phyloP scores from a whole-genome alignment of 2,888 invertebrate genomes.

The Margaritifera margaritifera region DNA sequence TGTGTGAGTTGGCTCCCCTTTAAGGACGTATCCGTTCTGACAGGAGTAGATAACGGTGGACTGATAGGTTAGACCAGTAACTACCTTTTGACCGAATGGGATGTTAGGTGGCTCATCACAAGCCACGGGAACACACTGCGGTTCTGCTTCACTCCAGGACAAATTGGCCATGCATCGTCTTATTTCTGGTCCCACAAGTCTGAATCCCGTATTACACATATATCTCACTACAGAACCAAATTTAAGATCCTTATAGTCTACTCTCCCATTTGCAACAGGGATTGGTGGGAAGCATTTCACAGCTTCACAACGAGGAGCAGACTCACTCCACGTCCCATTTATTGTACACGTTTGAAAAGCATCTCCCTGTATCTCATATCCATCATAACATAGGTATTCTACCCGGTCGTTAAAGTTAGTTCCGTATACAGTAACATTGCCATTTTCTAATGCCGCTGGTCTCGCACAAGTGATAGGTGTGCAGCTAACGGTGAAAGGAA shows the following conservation, averaged over 20 bases:
- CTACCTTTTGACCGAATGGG: constrained; percentile 38
- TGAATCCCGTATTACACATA: constrained; percentile 63
- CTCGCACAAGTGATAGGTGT: constrained; percentile 24
- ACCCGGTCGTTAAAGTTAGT: constrained; percentile 13
- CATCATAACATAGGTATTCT: constrained; percentile 55
- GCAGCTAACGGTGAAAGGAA: constrained; percentile 28
- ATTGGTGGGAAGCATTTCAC: constrained; percentile 42
- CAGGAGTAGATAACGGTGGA: constrained; percentile 40
- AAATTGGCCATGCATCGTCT: constrained; percentile 55
- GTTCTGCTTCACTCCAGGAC: constrained; percentile 49
- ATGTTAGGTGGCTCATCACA: constrained; percentile 44
- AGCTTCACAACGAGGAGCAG: constrained; percentile 40
- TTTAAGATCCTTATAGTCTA: constrained; percentile 61
- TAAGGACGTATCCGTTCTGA: constrained; percentile 45
- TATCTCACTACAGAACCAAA: constrained; percentile 51
- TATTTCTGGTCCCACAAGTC: constrained; percentile 49
- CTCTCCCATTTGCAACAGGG: constrained; percentile 72
- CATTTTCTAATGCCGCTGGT: constrained; percentile 27
- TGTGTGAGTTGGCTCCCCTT: constrained; percentile 28
- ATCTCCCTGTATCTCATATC: constrained; percentile 48
- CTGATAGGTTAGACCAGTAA: constrained; percentile 28
- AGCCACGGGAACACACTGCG: constrained; percentile 43
- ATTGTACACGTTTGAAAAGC: constrained; percentile 44
- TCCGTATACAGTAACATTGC: constrained; percentile 59
- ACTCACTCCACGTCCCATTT: constrained; percentile 53